Conservation (phyloP, 2,888 invertebrate genomes). For the Cheilosia soror region DNA sequence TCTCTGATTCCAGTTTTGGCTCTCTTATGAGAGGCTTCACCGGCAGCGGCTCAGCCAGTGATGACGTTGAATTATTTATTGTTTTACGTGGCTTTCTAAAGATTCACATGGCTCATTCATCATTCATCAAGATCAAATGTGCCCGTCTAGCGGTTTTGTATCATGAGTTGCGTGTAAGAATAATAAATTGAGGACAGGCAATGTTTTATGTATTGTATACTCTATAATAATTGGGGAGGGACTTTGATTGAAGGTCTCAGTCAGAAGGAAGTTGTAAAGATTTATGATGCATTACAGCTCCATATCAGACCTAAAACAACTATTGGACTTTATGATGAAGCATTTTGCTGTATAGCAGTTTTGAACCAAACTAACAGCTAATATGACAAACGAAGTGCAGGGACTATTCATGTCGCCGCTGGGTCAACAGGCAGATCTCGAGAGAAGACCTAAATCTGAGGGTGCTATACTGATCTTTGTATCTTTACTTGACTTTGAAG, state of each 20-base stretch:
- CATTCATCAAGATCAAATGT: constrained; percentile 49
- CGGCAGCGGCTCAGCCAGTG: constrained; percentile 22
- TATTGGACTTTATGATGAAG: too few relatives aligned
- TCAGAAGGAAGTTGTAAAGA: not conserved
- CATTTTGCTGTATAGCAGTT: too few relatives aligned
- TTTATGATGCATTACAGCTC: too few relatives aligned
- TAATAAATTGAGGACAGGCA: not conserved
- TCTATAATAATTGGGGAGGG: not conserved
- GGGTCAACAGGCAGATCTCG: too few relatives aligned
- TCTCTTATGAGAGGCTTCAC: constrained; percentile 18
- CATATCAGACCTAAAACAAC: too few relatives aligned
- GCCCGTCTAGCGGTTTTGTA: constrained; percentile 22
- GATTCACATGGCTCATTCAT: constrained; percentile 63
- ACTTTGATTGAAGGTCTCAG: not conserved
- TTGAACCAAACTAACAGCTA: too few relatives aligned
- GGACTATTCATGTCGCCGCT: too few relatives aligned
- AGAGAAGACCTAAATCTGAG: too few relatives aligned
- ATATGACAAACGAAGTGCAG: too few relatives aligned
- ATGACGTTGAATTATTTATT: constrained; percentile 72
- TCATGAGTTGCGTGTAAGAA: constrained; percentile 20
- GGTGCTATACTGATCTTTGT: too few relatives aligned
- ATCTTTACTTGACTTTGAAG: too few relatives aligned
- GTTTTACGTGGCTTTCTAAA: constrained; percentile 35
- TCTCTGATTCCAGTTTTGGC: constrained; percentile 31
- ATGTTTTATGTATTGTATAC: not conserved